Evolutionary conservation across 2,888 invertebrate species (phyloP), one percentile per base, ranked within the genome.

Genomic region (Eustalomyia histrio): DNA sequence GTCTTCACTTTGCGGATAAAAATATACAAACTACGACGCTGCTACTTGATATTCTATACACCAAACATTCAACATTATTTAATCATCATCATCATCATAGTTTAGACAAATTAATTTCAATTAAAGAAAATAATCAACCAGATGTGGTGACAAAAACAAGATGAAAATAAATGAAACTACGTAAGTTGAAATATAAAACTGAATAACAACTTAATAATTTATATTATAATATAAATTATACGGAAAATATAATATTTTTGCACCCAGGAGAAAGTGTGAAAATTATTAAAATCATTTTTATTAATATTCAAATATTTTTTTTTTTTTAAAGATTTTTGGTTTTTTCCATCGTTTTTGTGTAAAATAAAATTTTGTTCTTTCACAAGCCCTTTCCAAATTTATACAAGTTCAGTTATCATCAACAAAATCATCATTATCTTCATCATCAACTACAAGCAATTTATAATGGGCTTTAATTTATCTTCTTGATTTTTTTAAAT

Each of bases 61-160:
- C 43, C 21, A 75, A 29, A 57, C 60, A 79, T 16, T 52, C 73
- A 57, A 29, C 69, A 29, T 29, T 29, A 29, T 21, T 21, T n/a
- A n/a, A 21, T 3, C 29, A 29, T 29, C 29, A 64, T 69, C 69
- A 64, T 57, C 29, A 52, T 57, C n/a, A 29, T 57, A 67, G 67
- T 61, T 81, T 74, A 78, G 81, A 81, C 78, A 78, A 81, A 81
- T 81, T 81, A 75, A 78, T 81, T 81, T 81, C 78, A 81, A 78
- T 81, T 81, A 78, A 81, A 81, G 35, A 55, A 10, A 47, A 47
- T n/a, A 47, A 47, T 35, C 72, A 53, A 78, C 58, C 76, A 79
- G 72, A 67, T 79, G 72, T 73, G 72, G 55, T 29, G 5, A 79
- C 47, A 61, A 69, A 72, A 71, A 43, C 33, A 78, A 52, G 39